A percentile compares a stretch with the other conserved stretches of the same genome.
Conservation (phyloP, 2,113 vertebrate species). For the Xiphophorus maculatus region DNA sequence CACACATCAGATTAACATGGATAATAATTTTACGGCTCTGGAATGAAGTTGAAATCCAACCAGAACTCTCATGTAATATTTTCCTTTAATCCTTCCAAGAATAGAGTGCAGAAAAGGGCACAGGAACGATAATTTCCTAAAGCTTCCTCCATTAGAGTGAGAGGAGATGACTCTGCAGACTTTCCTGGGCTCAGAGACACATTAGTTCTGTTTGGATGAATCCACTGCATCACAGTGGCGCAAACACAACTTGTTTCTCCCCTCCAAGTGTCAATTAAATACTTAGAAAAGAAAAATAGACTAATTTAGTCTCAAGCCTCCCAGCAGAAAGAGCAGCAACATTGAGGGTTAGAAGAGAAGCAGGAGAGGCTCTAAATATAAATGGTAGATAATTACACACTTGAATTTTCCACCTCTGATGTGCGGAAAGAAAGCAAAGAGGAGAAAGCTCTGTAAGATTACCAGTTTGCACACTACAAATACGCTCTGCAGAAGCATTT, state of each 20-base stretch:
- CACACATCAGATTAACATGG: slow-evolving; percentile 39
- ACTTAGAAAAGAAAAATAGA: slow-evolving; percentile 15
- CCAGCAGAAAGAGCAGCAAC: slow-evolving; percentile 5
- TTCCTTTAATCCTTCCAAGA: slow-evolving; percentile 65
- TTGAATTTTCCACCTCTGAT: slow-evolving; percentile 17
- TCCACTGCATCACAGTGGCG: slow-evolving; percentile 16
- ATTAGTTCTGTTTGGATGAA: slow-evolving; percentile 45
- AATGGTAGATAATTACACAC: slow-evolving; percentile 43
- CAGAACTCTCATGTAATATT: slow-evolving; percentile 47
- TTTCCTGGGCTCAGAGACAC: slow-evolving; percentile 31
- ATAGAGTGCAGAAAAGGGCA: slow-evolving; percentile 44
- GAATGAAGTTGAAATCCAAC: slow-evolving; percentile 28
- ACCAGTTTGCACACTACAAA: neutral
- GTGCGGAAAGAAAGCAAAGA: slow-evolving; percentile 14
- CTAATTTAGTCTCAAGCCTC: slow-evolving; percentile 7
- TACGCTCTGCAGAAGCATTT: neutral
- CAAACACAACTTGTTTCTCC: slow-evolving; percentile 21
- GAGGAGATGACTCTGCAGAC: slow-evolving; percentile 36
- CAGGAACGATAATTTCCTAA: slow-evolving; percentile 5
- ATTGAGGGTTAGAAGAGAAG: slow-evolving; percentile 16
- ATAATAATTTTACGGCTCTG: slow-evolving; percentile 47
- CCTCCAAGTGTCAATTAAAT: slow-evolving; percentile 27
- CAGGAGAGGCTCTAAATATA: slow-evolving; percentile 29
- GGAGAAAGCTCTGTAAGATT: too few species aligned
- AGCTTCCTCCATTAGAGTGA: neutral